Conservation (phyloP, 1,140 invertebrate genomes). For the Sinonovacula constricta region DNA sequence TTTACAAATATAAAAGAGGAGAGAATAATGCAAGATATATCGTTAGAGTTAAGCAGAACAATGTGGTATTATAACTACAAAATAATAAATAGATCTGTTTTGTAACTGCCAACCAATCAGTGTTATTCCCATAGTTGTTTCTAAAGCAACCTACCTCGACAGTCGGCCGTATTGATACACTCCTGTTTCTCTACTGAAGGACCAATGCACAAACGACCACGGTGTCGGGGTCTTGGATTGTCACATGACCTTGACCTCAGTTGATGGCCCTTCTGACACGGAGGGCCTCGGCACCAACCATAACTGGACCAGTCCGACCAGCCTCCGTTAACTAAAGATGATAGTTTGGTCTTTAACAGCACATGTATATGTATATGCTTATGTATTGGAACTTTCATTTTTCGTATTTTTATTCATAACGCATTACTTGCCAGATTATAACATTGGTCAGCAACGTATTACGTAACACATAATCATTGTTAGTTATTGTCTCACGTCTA, state of each 20-base stretch:
- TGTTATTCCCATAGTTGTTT: background rate
- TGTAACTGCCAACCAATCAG: background rate
- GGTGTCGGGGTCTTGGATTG: constrained; percentile 70
- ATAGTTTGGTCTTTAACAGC: too few species aligned
- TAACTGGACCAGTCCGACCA: constrained; percentile 65
- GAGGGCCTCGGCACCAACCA: constrained; percentile 56
- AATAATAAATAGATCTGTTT: background rate
- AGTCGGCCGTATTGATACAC: constrained; percentile 64
- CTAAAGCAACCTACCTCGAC: constrained; percentile 65
- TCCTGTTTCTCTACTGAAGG: constrained; percentile 57
- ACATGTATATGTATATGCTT: too few species aligned
- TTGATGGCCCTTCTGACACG: constrained; percentile 55
- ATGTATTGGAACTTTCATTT: too few species aligned
- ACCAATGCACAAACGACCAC: constrained; percentile 71
- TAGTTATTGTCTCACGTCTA: too few species aligned
- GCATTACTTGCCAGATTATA: too few species aligned
- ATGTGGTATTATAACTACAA: background rate
- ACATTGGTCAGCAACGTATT: too few species aligned
- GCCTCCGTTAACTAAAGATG: constrained; percentile 62
- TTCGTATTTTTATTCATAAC: too few species aligned
- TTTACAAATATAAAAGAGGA: background rate
- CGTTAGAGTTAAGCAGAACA: background rate
- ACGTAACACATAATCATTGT: too few species aligned
- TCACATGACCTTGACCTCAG: constrained; percentile 68
- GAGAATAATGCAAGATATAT: background rate